These are phyloP conservation scores for Colaptes auratus DNA, from an alignment of 2,113 vertebrate species.

Conservation along the genomic window DNA sequence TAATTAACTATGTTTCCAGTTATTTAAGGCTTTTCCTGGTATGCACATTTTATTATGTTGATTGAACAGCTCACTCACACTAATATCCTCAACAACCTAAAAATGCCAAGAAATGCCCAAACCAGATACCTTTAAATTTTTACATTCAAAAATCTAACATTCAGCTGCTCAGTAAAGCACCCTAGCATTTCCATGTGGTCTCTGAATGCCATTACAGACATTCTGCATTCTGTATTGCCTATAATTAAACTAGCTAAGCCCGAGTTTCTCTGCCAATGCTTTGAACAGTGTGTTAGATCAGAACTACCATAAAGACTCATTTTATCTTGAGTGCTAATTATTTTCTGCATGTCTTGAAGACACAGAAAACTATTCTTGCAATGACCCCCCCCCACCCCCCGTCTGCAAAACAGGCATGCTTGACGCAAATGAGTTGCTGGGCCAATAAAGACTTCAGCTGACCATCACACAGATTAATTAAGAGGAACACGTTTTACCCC, in stretches of 20 bases:
- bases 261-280: neutral
- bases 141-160: neutral
- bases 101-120: neutral
- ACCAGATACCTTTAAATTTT: neutral
- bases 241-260: neutral
- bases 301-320: neutral
- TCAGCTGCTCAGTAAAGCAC: neutral
- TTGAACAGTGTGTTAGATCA: neutral
- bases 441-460: neutral
- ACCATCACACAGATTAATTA: neutral
- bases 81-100: neutral
- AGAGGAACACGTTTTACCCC: neutral
- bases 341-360: neutral
- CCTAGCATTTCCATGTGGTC: neutral
- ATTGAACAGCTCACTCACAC: neutral
- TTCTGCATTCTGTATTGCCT: neutral
- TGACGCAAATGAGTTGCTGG: neutral
- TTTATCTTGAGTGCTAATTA: neutral
- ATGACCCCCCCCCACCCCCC: neutral
- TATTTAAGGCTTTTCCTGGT: neutral
- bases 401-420: neutral
- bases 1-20: neutral
- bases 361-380: neutral
- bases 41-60: neutral
- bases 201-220: neutral